Evolutionary conservation across 2,888 invertebrate genomes (phyloP).

Genomic region (Cheilosia impressa): DNA sequence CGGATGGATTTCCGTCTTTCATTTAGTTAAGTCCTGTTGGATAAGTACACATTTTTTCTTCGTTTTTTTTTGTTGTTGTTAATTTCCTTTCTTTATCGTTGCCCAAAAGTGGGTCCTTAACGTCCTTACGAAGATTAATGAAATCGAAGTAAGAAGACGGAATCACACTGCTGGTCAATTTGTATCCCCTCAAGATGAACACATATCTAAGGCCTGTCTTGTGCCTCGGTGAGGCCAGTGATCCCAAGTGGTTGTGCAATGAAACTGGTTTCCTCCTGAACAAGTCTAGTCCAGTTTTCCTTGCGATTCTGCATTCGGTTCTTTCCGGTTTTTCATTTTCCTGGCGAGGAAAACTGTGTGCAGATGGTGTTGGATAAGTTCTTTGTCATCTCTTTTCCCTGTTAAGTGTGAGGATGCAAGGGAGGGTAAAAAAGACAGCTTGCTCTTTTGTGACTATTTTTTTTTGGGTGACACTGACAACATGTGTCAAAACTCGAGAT

Average conservation of each 20-base stretch:
- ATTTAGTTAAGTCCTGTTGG: slow-evolving; percentile 60
- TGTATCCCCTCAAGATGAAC: slow-evolving; percentile 13
- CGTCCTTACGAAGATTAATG: slow-evolving; percentile 21
- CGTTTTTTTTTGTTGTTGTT: neutral
- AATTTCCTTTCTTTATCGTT: slow-evolving; percentile 25
- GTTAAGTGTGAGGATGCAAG: neutral
- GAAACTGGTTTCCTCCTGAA: slow-evolving; percentile 29
- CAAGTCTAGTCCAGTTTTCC: neutral
- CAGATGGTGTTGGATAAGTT: slow-evolving; percentile 18
- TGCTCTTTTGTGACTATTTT: slow-evolving; percentile 12
- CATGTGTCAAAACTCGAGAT: slow-evolving; percentile 44
- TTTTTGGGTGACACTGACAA: slow-evolving; percentile 33
- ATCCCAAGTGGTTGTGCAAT: slow-evolving; percentile 10
- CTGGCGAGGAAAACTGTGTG: neutral
- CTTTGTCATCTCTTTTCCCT: neutral
- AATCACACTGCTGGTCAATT: neutral
- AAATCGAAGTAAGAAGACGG: neutral
- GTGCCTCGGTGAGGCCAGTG: slow-evolving; percentile 4
- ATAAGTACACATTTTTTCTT: slow-evolving; percentile 37
- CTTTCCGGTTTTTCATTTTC: neutral
- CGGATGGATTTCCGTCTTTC: slow-evolving; percentile 37
- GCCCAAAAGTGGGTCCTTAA: neutral
- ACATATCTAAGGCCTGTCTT: neutral
- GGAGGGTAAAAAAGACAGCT: neutral
- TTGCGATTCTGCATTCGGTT: neutral